Evolutionary conservation across 1,140 invertebrate genomes (phyloP), one percentile per base, ranked within the genome.

Genomic region (Argopecten irradians): DNA sequence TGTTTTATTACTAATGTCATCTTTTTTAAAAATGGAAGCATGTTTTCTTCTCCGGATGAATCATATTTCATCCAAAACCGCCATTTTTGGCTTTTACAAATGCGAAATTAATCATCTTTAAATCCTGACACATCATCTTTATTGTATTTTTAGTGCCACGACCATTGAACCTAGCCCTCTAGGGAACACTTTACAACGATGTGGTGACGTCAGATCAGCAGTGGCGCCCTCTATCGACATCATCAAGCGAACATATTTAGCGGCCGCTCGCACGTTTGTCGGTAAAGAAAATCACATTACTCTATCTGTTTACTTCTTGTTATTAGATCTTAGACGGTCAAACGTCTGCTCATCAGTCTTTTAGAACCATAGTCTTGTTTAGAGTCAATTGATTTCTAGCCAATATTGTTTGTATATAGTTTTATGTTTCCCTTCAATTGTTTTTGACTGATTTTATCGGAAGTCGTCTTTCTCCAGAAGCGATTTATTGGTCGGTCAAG

Each of bases 181-280:
- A 3, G 90, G 89, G 19, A 84, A 88, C 71, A 55, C 36, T 3
- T 36, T 16, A 28, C 88, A 91, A 5, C 41, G 88, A 35, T 84
- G 90, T 32, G 91, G 85, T 39, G 55, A 91, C 86, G 87, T 92
- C 46, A 86, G 87, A 33, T 82, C 89, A 32, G 88, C 89, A 33
- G 86, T 87, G 85, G 85, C 87, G 34, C 89, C 91, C 13, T 84
- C 90, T 34, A 86, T 92, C 16, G 87, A 87, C 0, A 84, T 89
- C 22, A 86, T 43, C 16, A 90, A 85, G 32, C 55, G 88, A 28
- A 88, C 89, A 9, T 34, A 13, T 32, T 43, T 35, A 34, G 28
- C 34, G n/a, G 34, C 34, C 16, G 39, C 36, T 11, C 41, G 9
- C 41, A 55, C 43, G 1, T 88, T 88, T 84, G 34, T 32, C 41